phyloP scores from a whole-genome alignment of 2,797 vertebrate species.

The Cynopterus sphinx region DNA sequence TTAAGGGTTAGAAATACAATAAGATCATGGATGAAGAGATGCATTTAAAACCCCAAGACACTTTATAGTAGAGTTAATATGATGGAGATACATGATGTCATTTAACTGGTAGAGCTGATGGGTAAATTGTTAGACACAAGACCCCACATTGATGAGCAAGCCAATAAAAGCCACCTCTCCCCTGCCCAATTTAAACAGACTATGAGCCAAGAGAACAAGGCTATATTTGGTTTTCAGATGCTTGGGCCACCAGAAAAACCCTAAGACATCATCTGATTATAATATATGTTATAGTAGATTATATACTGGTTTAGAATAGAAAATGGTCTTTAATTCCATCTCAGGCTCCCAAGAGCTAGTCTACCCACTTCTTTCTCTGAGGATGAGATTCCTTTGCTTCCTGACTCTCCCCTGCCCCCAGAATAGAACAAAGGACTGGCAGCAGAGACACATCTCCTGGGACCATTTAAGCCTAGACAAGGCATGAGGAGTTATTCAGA shows the following conservation, averaged over 20 bases:
- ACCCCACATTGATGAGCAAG: background rate
- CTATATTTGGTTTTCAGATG: background rate
- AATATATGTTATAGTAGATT: background rate
- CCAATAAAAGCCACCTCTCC: background rate
- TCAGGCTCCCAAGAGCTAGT: background rate
- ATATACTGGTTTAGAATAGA: background rate
- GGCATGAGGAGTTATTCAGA: background rate
- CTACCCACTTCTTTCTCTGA: background rate
- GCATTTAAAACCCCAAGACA: background rate
- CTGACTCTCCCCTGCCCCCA: background rate
- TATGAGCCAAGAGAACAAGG: background rate
- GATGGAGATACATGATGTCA: background rate
- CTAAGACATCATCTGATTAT: background rate
- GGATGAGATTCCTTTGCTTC: background rate
- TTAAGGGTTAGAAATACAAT: background rate
- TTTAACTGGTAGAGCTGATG: background rate
- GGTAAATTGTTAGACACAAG: background rate
- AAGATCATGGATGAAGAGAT: background rate
- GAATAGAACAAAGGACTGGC: background rate
- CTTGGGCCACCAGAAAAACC: background rate
- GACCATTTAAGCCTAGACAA: background rate
- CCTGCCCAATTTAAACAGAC: background rate
- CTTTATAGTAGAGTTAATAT: background rate
- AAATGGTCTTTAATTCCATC: background rate
- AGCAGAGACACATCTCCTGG: background rate